Conservation (phyloP, 1,140 invertebrate species). For the Cyphomyrmex costatus region DNA sequence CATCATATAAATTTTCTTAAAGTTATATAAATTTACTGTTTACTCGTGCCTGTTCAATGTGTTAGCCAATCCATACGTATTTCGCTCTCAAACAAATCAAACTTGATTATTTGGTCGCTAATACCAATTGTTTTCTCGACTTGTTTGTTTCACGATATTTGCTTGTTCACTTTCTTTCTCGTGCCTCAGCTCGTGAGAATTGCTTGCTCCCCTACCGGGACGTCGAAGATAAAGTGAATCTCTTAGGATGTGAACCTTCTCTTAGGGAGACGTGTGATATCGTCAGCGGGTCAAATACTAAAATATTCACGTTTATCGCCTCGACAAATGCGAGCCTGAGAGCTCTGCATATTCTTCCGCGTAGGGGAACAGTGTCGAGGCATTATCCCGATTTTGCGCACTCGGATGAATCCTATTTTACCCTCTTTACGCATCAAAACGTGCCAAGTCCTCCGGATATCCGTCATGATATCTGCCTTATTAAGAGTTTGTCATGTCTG, state of each 20-base stretch:
- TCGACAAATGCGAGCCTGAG: slow-evolving; percentile 55
- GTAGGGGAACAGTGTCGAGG: slow-evolving; percentile 3
- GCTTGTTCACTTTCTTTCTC: slow-evolving; percentile 30
- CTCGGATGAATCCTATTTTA: not conserved
- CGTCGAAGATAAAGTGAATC: slow-evolving; percentile 43
- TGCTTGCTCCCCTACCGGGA: not conserved
- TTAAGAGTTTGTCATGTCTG: slow-evolving; percentile 48
- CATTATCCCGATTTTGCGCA: slow-evolving; percentile 19
- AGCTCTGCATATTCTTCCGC: slow-evolving; percentile 35
- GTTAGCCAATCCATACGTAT: not conserved
- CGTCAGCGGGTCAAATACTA: slow-evolving; percentile 51
- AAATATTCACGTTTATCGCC: slow-evolving; percentile 60
- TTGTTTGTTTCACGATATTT: slow-evolving; percentile 28
- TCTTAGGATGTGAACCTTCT: slow-evolving; percentile 45
- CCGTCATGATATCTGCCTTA: slow-evolving; percentile 59
- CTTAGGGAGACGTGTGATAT: slow-evolving; percentile 32
- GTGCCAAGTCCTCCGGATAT: slow-evolving; percentile 33
- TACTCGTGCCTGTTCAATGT: not conserved
- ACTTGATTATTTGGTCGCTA: slow-evolving; percentile 35
- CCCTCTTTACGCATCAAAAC: not conserved
- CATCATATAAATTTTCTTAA: not conserved
- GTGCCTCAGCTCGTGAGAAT: slow-evolving; percentile 17
- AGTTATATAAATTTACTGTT: not conserved
- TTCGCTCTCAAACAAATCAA: slow-evolving; percentile 41
- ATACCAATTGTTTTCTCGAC: slow-evolving; percentile 21